phyloP scores from a whole-genome alignment of 2,888 invertebrate species.

The Ormyrus pomaceus region DNA sequence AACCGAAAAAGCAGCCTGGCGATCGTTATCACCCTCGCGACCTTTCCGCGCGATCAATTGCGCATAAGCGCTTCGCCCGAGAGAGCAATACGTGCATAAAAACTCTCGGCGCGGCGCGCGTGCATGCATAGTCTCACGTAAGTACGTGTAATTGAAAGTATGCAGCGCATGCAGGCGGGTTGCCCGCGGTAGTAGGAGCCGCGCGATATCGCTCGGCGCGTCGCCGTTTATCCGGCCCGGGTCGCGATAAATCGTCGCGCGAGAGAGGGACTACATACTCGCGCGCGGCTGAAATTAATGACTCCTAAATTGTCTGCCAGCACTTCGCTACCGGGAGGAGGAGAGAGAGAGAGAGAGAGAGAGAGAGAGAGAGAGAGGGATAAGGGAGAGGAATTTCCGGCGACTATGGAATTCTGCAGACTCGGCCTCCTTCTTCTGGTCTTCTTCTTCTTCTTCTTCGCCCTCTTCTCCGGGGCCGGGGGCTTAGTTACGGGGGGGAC shows the following conservation, averaged over 20 bases:
- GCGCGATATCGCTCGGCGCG: constrained; percentile 26
- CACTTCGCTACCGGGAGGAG: neutral
- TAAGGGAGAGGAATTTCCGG: constrained; percentile 21
- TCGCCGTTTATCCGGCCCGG: constrained; percentile 18
- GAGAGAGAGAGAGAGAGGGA: too few species aligned
- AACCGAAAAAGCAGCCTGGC: neutral
- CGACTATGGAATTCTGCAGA: constrained; percentile 22
- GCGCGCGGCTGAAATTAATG: constrained; percentile 44
- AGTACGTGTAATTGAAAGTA: constrained; percentile 41
- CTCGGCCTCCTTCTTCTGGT: neutral
- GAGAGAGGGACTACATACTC: neutral
- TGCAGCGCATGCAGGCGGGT: neutral
- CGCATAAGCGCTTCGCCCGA: neutral
- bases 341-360: too few species aligned
- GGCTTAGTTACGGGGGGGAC: neutral
- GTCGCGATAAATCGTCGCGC: constrained; percentile 41
- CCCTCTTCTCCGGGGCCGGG: too few species aligned
- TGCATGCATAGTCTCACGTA: neutral
- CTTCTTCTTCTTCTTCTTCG: neutral
- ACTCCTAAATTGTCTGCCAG: constrained; percentile 46
- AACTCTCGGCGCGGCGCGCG: neutral
- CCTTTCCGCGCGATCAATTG: constrained; percentile 15
- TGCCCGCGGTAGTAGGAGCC: too few species aligned
- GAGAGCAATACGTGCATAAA: neutral
- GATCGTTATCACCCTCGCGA: constrained; percentile 10